Evolutionary conservation across 2,113 vertebrate species (phyloP).

Genomic region (Nothoprocta perdicaria): DNA sequence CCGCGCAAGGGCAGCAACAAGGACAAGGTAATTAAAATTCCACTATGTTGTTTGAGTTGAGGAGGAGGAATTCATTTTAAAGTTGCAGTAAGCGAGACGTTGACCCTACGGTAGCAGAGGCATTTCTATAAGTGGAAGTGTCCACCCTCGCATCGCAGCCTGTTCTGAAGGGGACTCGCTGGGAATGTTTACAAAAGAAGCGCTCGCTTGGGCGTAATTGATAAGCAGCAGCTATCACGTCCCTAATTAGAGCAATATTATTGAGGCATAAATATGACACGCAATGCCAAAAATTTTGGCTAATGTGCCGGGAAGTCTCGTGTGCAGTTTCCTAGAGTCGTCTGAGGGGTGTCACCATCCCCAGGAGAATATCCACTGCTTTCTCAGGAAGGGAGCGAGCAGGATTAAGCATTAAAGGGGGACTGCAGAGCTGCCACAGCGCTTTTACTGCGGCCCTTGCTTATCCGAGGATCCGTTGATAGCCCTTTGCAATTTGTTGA

Average conservation of each 20-base stretch:
- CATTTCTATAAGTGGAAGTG: not conserved
- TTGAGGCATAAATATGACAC: slow-evolving; percentile 51
- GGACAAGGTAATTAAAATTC: slow-evolving; percentile 83
- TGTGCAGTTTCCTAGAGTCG: not conserved
- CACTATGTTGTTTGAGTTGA: slow-evolving; percentile 66
- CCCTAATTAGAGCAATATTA: slow-evolving; percentile 59
- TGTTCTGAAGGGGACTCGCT: not conserved
- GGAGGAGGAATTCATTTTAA: slow-evolving; percentile 8
- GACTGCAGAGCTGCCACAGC: slow-evolving; percentile 13
- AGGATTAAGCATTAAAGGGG: slow-evolving; percentile 12
- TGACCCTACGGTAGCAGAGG: not conserved
- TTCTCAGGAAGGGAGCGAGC: slow-evolving; percentile 54
- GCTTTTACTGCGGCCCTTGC: slow-evolving; percentile 36
- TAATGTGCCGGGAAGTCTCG: slow-evolving; percentile 38
- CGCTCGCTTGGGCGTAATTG: slow-evolving; percentile 24
- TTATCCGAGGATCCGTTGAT: not conserved
- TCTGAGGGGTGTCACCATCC: not conserved
- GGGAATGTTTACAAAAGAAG: slow-evolving; percentile 1
- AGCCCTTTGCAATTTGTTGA: slow-evolving; percentile 52
- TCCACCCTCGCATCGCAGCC: slow-evolving; percentile 10
- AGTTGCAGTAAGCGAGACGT: not conserved
- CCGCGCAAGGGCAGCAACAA: slow-evolving; percentile 83
- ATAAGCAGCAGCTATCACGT: slow-evolving; percentile 67
- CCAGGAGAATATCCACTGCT: slow-evolving; percentile 31
- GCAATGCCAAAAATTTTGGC: slow-evolving; percentile 53